phyloP scores from a whole-genome alignment of 2,888 invertebrate species.

The Tholera decimalis region DNA sequence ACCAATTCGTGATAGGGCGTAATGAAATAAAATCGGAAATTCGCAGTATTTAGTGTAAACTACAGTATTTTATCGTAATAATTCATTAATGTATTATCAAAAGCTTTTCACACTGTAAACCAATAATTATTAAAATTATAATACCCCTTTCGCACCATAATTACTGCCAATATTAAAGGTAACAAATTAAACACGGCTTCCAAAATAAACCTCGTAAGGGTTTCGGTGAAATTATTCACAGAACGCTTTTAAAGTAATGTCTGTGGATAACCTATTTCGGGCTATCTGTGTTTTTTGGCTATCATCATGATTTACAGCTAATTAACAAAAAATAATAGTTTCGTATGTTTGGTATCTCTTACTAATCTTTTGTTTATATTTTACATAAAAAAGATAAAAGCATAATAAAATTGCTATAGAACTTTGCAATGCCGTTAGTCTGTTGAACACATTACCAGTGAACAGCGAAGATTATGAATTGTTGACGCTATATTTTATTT shows the following conservation, averaged over 20 bases:
- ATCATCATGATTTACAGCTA: neutral
- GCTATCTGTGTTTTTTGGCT: neutral
- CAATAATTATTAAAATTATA: constrained; percentile 40
- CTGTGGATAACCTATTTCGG: neutral
- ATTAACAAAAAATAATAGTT: neutral
- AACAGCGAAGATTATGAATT: no score
- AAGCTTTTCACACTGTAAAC: constrained; percentile 5
- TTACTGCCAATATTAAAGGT: constrained; percentile 28
- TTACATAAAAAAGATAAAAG: no score
- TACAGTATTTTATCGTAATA: neutral
- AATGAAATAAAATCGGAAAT: neutral
- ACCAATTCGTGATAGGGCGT: neutral
- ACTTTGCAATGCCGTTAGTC: no score
- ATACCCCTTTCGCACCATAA: constrained; percentile 6
- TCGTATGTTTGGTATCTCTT: neutral
- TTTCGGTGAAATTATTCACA: constrained; percentile 24
- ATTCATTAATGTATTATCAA: constrained; percentile 23
- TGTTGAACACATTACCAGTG: no score
- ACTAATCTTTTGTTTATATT: no score
- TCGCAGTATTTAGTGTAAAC: neutral
- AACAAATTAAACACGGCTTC: constrained; percentile 24
- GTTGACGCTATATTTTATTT: no score
- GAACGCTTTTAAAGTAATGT: constrained; percentile 3
- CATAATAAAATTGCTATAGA: no score
- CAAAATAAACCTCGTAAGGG: constrained; percentile 24